Conservation (phyloP, 2,888 invertebrate species). For the Lasioglossum zephyrum region DNA sequence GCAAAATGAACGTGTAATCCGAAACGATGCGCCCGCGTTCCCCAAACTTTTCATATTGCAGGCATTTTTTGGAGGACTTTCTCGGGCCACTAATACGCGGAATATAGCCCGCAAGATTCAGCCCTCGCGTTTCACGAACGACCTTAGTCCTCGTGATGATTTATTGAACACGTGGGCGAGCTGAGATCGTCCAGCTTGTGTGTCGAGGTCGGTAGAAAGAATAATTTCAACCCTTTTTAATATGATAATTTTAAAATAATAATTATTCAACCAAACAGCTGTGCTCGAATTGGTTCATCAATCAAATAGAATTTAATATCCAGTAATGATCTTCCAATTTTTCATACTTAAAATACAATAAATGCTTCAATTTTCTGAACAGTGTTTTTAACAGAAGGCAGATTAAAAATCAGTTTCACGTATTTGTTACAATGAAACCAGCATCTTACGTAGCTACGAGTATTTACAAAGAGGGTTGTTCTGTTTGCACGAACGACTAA, state of each 20-base stretch:
- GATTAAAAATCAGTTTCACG: not conserved
- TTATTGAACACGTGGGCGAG: not conserved
- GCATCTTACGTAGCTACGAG: not conserved
- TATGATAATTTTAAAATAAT: not conserved
- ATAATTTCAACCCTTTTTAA: not conserved
- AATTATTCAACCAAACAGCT: not conserved
- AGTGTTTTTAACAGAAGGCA: not conserved
- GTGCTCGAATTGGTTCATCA: not conserved
- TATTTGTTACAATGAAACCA: not conserved
- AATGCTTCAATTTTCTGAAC: not conserved
- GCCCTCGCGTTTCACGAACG: not conserved
- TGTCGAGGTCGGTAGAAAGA: not conserved
- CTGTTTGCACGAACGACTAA: not conserved
- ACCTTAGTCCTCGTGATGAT: not conserved
- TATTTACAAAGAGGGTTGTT: not conserved
- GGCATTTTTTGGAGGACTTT: slow-evolving; percentile 1
- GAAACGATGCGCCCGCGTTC: not conserved
- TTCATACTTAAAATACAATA: not conserved
- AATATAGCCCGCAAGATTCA: not conserved
- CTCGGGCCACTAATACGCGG: not conserved
- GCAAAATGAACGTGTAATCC: slow-evolving; percentile 9
- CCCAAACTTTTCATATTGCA: not conserved
- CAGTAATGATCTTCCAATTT: not conserved
- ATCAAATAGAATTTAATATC: not conserved
- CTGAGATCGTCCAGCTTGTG: not conserved